Evolutionary conservation across 2,113 vertebrate genomes (phyloP).

Genomic region (Rhizomys pruinosus): DNA sequence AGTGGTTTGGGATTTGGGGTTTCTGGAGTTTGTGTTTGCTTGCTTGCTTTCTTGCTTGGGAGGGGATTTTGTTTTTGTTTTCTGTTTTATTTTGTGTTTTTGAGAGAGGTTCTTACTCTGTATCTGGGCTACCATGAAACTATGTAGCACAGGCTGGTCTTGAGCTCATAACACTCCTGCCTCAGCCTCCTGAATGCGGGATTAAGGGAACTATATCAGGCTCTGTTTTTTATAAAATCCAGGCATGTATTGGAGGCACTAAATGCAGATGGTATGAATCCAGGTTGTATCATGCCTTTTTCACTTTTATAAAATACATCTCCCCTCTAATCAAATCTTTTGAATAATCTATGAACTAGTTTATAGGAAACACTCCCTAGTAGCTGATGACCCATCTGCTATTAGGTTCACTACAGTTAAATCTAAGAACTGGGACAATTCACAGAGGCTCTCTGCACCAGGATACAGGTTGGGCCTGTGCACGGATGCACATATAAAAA

Average conservation of each 20-base stretch:
- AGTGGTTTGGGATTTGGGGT: background rate
- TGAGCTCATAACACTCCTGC: background rate
- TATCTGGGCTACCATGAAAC: background rate
- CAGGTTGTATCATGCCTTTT: background rate
- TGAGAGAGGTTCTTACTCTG: background rate
- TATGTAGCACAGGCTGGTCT: background rate
- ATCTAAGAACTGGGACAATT: background rate
- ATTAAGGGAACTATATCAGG: background rate
- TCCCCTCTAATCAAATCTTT: constrained; percentile 30
- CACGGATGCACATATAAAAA: background rate
- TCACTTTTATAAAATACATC: constrained; percentile 31
- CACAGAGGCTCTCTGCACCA: background rate
- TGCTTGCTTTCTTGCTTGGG: no score
- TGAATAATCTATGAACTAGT: background rate
- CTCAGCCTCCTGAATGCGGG: background rate
- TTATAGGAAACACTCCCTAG: background rate
- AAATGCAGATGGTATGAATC: background rate
- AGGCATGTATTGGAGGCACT: background rate
- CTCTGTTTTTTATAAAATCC: constrained; percentile 10
- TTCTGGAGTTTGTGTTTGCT: background rate
- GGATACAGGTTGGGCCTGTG: background rate
- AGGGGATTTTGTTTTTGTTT: background rate
- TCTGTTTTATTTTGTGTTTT: background rate
- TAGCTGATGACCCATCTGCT: background rate
- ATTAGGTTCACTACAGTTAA: background rate